Evolutionary conservation across 1,140 invertebrate species (phyloP), one percentile per base, ranked within the genome.

Genomic region (Pachyrhynchus sulphureomaculatus): DNA sequence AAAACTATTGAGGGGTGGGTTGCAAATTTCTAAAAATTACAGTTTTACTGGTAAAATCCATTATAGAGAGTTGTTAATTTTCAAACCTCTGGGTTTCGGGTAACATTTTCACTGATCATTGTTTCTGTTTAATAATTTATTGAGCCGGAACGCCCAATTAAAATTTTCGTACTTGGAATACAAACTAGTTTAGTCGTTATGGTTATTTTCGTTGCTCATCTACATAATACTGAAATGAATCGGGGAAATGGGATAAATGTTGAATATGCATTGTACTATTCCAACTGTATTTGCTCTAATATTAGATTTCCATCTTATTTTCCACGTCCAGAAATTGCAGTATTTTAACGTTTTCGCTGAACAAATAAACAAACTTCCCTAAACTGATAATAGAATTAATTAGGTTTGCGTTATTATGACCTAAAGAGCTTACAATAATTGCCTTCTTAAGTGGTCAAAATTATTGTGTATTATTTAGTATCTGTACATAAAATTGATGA

Each of bases 71-170:
- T 51, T 51, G 34, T 51, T 34, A 51, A 51, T 51, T 26, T 51
- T 29, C 33, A 29, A 51, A 34, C 34, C 18, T 3, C 21, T 33
- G 33, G 9, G 3, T 21, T 51, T 51, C n/a, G 32, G 26, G 33
- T 4, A 51, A 15, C 29, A 20, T 51, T 36, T 23, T 36, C 15
- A 51, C 29, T 51, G 33, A 51, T 51, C 33, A 51, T 51, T 51
- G 34, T 51, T 36, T 26, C 33, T 51, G 47, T 51, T 51, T 34
- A 18, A 36, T 36, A 51, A 51, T 51, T 51, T 51, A 51, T 51
- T 20, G 15, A 6, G 8, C 15, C 29, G 18, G 15, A 36, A 36
- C 47, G 47, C 47, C 29, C 29, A 9, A 51, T 51, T 34, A n/a
- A 51, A 51, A 51, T 51, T 51, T 34, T 51, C 20, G 47, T 29